A percentile compares a stretch with the other conserved stretches of the same genome.
Evolutionary conservation across 2,797 vertebrate species (phyloP).

Genomic region (Melanotaenia boesemani): DNA sequence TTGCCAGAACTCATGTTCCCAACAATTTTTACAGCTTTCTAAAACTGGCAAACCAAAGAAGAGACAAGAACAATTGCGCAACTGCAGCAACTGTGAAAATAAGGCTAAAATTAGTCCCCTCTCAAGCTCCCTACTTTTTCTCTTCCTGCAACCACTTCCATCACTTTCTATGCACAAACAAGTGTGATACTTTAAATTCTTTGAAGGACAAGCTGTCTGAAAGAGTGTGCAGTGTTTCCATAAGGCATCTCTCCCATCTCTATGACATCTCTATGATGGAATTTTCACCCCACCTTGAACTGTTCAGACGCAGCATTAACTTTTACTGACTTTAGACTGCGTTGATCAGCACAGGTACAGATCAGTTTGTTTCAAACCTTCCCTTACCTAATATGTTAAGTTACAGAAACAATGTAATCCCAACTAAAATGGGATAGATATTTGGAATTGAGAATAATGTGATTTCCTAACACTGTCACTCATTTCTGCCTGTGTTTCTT

Average conservation of each 20-base stretch:
- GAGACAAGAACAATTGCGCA: neutral
- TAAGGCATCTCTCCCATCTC: neutral
- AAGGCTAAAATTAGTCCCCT: neutral
- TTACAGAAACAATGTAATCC: neutral
- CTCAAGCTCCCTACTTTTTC: neutral
- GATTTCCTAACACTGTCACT: constrained; percentile 19
- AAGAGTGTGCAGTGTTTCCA: neutral
- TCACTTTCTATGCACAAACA: neutral
- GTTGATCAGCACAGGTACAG: neutral
- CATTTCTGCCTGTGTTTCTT: constrained; percentile 25
- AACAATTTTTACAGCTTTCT: constrained; percentile 1
- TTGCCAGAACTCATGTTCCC: neutral
- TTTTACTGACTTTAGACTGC: neutral
- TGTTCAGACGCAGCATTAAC: neutral
- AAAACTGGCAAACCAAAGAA: neutral
- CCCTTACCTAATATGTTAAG: neutral
- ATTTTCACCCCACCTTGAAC: neutral
- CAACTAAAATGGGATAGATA: neutral
- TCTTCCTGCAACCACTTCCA: neutral
- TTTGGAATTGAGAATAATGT: neutral
- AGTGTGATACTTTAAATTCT: neutral
- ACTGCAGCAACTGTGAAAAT: constrained; percentile 2
- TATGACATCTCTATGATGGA: neutral
- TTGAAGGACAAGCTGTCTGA: constrained; percentile 3
- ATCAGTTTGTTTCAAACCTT: neutral